A percentile compares a stretch with the other conserved stretches of the same genome.
These are phyloP conservation scores for Tipula vernalis DNA, from an alignment of 2,888 invertebrate species.

Conservation along the genomic window DNA sequence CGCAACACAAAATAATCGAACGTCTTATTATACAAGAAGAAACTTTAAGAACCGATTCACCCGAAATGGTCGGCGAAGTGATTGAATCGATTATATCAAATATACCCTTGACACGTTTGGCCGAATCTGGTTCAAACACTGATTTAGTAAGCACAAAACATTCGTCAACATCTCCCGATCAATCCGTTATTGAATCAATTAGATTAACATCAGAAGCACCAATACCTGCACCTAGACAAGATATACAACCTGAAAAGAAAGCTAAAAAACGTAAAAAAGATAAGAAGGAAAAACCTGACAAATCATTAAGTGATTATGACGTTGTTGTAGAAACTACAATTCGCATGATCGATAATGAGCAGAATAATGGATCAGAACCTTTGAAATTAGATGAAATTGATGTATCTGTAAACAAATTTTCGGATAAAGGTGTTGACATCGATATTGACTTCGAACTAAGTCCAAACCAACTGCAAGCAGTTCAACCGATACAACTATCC, in stretches of 20 bases:
- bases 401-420: neutral
- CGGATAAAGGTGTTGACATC: neutral
- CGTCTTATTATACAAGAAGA: neutral
- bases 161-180: neutral
- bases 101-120: neutral
- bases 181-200: neutral
- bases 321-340: constrained; percentile 6
- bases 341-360: neutral
- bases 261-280: neutral
- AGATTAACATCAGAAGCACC: neutral
- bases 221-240: neutral
- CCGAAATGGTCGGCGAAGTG: neutral
- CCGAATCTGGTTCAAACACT: neutral
- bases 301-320: neutral
- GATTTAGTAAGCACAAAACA: neutral
- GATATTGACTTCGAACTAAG: neutral
- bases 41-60: neutral
- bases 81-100: neutral
- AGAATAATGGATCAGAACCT: neutral
- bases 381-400: neutral
- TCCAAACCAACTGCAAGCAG: neutral
- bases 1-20: neutral
- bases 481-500: neutral
- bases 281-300: neutral
- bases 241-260: neutral